A percentile compares a stretch with the other conserved stretches of the same genome.
phyloP scores from a whole-genome alignment of 1,140 invertebrate species.

The Aporrectodea caliginosa region DNA sequence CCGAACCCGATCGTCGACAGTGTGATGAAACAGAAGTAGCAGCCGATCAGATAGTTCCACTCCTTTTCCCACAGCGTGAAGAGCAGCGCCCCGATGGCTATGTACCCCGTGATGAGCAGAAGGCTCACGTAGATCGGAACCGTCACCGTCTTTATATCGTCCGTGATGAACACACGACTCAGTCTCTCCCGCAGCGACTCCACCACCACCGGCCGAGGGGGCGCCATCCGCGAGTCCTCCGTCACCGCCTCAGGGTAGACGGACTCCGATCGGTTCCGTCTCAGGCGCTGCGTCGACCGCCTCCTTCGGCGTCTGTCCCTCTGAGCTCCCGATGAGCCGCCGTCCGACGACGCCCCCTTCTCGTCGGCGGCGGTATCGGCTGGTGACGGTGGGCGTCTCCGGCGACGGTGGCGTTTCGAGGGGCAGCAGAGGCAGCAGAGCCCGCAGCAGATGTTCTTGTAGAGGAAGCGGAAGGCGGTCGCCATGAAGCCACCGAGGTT shows the following conservation, averaged over 20 bases:
- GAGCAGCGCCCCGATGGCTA: slow-evolving; percentile 77
- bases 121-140: slow-evolving; percentile 77
- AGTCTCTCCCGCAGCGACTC: slow-evolving; percentile 13
- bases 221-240: slow-evolving; percentile 29
- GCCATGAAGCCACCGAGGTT: slow-evolving; percentile 89
- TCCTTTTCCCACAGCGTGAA: slow-evolving; percentile 67
- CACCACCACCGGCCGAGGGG: not conserved
- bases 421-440: slow-evolving; percentile 36
- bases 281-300: too few species aligned
- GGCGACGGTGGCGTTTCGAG: not conserved
- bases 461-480: slow-evolving; percentile 88
- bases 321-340: not conserved
- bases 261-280: too few species aligned
- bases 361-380: not conserved
- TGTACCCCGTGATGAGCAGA: slow-evolving; percentile 77
- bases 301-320: not conserved
- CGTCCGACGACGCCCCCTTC: not conserved
- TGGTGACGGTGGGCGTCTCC: slow-evolving; percentile 13
- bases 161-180: not conserved
- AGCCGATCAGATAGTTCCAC: slow-evolving; percentile 85
- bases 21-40: slow-evolving; percentile 91
- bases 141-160: slow-evolving; percentile 35
- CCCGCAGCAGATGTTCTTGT: slow-evolving; percentile 77
- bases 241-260: slow-evolving; percentile 51
- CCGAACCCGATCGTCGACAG: slow-evolving; percentile 82